These are phyloP conservation scores for Chamaetylas fuelleborni DNA, from an alignment of 2,113 vertebrate species.

Conservation along the genomic window DNA sequence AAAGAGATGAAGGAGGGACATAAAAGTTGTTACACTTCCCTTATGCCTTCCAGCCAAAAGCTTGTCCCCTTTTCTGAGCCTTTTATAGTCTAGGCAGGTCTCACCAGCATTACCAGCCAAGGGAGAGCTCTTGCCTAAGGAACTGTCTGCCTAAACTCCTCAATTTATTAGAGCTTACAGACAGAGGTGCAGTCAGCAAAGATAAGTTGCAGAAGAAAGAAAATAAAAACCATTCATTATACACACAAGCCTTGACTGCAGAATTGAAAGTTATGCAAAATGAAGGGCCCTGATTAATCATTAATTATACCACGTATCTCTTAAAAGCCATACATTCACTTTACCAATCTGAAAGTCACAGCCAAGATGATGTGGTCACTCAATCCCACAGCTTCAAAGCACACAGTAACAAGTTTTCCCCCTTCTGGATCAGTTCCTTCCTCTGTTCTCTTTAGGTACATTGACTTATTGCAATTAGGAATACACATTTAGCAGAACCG, in stretches of 20 bases:
- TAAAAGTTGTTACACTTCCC: not conserved
- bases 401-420: not conserved
- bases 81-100: slow-evolving; percentile 65
- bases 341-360: slow-evolving; percentile 18
- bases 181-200: slow-evolving; percentile 63
- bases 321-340: slow-evolving; percentile 6
- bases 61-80: slow-evolving; percentile 27
- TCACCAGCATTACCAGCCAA: slow-evolving; percentile 40
- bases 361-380: slow-evolving; percentile 15
- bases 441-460: slow-evolving; percentile 40
- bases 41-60: slow-evolving; percentile 44
- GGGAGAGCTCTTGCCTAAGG: slow-evolving; percentile 64
- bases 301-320: not conserved
- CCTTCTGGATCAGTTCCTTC: not conserved
- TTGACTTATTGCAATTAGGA: slow-evolving; percentile 28
- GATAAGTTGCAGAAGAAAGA: slow-evolving; percentile 49
- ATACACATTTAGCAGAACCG: not conserved
- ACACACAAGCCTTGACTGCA: slow-evolving; percentile 31
- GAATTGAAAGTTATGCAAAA: slow-evolving; percentile 49
- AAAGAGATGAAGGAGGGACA: not conserved
- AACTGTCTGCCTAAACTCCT: slow-evolving; percentile 62
- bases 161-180: slow-evolving; percentile 72
- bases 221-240: slow-evolving; percentile 63
- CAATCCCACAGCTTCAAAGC: slow-evolving; percentile 23
- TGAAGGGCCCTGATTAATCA: slow-evolving; percentile 54